Conservation (phyloP, 2,113 vertebrate genomes). For the Ranitomeya imitator region DNA sequence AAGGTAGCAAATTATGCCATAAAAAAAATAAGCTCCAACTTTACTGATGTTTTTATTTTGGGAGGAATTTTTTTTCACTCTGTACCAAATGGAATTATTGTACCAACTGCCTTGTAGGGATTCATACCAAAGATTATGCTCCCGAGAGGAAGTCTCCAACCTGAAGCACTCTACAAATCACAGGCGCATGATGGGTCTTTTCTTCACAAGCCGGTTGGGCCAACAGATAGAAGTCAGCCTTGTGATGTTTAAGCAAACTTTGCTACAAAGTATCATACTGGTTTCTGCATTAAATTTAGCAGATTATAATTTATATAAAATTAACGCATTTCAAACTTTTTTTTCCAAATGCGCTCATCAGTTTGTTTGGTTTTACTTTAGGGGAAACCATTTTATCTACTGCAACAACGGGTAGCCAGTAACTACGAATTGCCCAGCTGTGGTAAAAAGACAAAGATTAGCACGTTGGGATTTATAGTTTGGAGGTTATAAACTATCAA, state of each 20-base stretch:
- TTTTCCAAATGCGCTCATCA: background rate
- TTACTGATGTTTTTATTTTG: too few relatives aligned
- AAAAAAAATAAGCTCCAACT: too few relatives aligned
- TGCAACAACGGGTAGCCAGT: background rate
- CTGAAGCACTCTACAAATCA: slow-evolving; percentile 37
- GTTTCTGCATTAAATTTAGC: slow-evolving; percentile 15
- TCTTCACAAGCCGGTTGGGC: slow-evolving; percentile 20
- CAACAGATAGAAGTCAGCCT: slow-evolving; percentile 36
- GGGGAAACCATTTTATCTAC: background rate
- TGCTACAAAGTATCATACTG: slow-evolving; percentile 39
- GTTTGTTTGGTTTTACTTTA: background rate
- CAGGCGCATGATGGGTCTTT: slow-evolving; percentile 43
- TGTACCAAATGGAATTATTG: background rate
- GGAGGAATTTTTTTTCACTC: background rate
- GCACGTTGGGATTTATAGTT: too few relatives aligned
- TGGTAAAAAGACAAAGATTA: too few relatives aligned
- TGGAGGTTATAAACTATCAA: too few relatives aligned
- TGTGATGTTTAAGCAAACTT: slow-evolving; percentile 44
- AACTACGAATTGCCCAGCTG: too few relatives aligned
- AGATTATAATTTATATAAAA: background rate
- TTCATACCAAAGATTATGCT: background rate
- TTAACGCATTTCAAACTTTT: background rate
- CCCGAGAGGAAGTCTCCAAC: background rate
- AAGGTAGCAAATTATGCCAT: too few relatives aligned
- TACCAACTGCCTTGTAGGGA: background rate